Evolutionary conservation across 2,113 vertebrate species (phyloP).

Genomic region (Gasterosteus nipponicus): DNA sequence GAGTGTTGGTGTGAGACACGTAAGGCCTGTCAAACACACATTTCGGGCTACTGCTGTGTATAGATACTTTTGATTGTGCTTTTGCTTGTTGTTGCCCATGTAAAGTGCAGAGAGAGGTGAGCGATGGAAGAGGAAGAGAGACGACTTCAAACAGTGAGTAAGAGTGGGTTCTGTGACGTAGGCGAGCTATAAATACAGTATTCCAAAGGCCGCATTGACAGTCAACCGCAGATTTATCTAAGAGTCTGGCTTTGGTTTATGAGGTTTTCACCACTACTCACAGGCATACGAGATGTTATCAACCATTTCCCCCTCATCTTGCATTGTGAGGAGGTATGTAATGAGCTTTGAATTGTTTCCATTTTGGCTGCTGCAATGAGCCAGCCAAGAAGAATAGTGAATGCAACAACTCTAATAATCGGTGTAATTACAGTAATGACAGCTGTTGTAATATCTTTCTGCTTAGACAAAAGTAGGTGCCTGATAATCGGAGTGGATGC

Average conservation of each 20-base stretch:
- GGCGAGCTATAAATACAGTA: conserved; percentile 63
- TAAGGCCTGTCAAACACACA: background rate
- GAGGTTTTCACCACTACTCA: conserved; percentile 46
- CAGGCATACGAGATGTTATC: conserved; percentile 46
- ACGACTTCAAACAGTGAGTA: conserved; percentile 16
- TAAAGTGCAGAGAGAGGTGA: conserved; percentile 5
- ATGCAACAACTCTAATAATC: conserved; percentile 4
- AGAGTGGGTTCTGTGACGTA: conserved; percentile 40
- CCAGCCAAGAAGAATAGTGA: conserved; percentile 3
- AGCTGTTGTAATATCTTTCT: background rate
- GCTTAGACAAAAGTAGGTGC: conserved; percentile 14
- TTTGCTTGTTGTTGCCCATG: background rate
- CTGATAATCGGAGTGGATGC: conserved; percentile 13
- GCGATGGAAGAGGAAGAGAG: conserved; percentile 10
- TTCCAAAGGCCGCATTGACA: conserved; percentile 74
- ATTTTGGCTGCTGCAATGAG: conserved; percentile 11
- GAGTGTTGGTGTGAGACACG: background rate
- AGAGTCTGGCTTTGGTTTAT: conserved; percentile 54
- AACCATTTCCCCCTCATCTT: background rate
- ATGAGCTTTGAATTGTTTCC: conserved; percentile 25
- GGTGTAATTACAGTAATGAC: conserved; percentile 4
- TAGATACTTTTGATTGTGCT: background rate
- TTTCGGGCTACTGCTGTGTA: background rate
- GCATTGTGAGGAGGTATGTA: conserved; percentile 28
- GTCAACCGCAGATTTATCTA: conserved; percentile 71